Evolutionary conservation across 1,140 invertebrate genomes (phyloP).

Genomic region (Lordiphosa stackelbergi): DNA sequence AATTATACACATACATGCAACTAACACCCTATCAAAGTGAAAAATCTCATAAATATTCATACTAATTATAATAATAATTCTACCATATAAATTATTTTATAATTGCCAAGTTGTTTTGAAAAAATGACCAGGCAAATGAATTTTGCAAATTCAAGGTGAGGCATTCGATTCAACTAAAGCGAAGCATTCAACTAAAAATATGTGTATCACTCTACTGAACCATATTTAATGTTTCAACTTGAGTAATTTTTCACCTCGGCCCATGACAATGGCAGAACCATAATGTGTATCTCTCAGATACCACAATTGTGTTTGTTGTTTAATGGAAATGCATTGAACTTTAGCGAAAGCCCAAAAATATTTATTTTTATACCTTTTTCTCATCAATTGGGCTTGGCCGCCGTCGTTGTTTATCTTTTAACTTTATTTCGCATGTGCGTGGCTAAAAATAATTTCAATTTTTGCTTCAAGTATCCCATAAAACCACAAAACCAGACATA

Average conservation of each 20-base stretch:
- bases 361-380: slow-evolving; percentile 13
- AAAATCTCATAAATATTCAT: slow-evolving; percentile 13
- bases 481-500: background rate
- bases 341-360: background rate
- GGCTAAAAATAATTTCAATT: slow-evolving; percentile 17
- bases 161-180: slow-evolving; percentile 5
- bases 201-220: slow-evolving; percentile 9
- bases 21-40: background rate
- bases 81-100: slow-evolving; percentile 3
- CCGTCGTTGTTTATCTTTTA: slow-evolving; percentile 7
- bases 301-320: slow-evolving; percentile 4
- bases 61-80: slow-evolving; percentile 10
- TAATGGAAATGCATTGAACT: slow-evolving; percentile 13
- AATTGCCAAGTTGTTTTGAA: slow-evolving; percentile 2
- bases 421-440: slow-evolving; percentile 15
- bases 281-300: slow-evolving; percentile 4
- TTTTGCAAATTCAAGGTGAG: slow-evolving; percentile 7
- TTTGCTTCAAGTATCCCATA: slow-evolving; percentile 1
- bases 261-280: background rate
- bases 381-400: slow-evolving; percentile 10
- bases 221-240: slow-evolving; percentile 12
- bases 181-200: slow-evolving; percentile 8
- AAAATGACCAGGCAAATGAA: slow-evolving; percentile 1
- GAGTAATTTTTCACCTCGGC: slow-evolving; percentile 7
- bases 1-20: too few species aligned